These are phyloP conservation scores for Spilosoma lubricipeda DNA, from an alignment of 2,888 invertebrate species.

Conservation along the genomic window DNA sequence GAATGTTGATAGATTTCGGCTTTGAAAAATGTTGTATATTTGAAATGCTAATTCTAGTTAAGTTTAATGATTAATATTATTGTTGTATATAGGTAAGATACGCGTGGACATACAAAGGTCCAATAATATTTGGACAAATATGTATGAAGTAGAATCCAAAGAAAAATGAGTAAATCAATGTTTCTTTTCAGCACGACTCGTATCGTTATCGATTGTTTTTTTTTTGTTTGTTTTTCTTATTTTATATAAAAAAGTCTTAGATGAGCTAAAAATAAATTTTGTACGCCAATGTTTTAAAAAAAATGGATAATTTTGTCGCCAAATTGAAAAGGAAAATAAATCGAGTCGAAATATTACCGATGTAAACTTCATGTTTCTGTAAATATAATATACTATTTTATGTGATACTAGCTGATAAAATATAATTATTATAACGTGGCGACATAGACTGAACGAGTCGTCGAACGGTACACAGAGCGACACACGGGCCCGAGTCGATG, in stretches of 20 bases:
- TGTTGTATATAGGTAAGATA: not conserved
- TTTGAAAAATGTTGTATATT: conserved; percentile 11
- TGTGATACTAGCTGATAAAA: conserved; percentile 36
- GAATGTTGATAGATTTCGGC: conserved; percentile 9
- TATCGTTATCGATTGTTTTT: conserved; percentile 29
- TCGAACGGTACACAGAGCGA: conserved; percentile 15
- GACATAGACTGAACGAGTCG: conserved; percentile 24
- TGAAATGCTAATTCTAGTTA: conserved; percentile 15
- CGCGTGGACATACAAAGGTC: not conserved
- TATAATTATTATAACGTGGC: conserved; percentile 25
- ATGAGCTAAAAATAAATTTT: conserved; percentile 47
- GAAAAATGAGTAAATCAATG: conserved; percentile 36
- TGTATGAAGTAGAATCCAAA: conserved; percentile 3
- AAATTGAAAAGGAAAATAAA: conserved; percentile 26
- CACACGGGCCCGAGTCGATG: not conserved
- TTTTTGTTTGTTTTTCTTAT: conserved; percentile 15
- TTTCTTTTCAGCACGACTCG: conserved; percentile 39
- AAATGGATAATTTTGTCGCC: conserved; percentile 34
- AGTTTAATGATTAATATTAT: not conserved
- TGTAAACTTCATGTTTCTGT: conserved; percentile 21
- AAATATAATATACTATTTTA: conserved; percentile 32
- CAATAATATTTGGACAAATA: conserved; percentile 6
- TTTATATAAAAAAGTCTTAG: conserved; percentile 33
- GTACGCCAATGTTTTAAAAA: conserved; percentile 39
- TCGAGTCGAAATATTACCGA: not conserved